Conservation (phyloP, 2,888 invertebrate genomes). For the Harpalus rubripes region DNA sequence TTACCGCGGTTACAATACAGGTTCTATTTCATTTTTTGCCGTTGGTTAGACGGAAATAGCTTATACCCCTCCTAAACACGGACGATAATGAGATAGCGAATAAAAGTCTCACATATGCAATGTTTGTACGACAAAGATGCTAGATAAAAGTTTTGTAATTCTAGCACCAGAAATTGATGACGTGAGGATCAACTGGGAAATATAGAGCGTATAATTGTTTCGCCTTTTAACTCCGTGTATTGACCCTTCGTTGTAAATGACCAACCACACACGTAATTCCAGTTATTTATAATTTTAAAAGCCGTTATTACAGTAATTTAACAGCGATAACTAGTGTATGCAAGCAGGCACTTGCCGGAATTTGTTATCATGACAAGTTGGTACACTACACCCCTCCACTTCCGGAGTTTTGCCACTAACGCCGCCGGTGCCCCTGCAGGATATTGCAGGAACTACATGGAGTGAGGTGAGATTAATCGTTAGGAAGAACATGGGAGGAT, state of each 20-base stretch:
- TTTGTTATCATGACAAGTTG: conserved; percentile 40
- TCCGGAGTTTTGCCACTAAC: conserved; percentile 21
- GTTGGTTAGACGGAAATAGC: too few species aligned
- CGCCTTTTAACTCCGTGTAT: neutral
- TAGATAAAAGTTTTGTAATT: too few species aligned
- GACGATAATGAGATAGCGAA: too few species aligned
- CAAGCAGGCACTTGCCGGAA: conserved; percentile 3
- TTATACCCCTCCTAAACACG: too few species aligned
- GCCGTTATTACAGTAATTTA: conserved; percentile 34
- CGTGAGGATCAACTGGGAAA: too few species aligned
- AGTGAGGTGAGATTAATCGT: conserved; percentile 7
- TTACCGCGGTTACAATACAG: too few species aligned
- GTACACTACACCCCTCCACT: conserved; percentile 21
- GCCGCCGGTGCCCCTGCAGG: neutral
- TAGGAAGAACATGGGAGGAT: neutral
- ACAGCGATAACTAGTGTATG: conserved; percentile 16
- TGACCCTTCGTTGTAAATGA: conserved; percentile 4
- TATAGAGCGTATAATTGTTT: too few species aligned
- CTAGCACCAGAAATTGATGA: too few species aligned
- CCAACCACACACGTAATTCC: neutral
- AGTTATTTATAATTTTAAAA: conserved; percentile 25
- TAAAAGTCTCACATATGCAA: too few species aligned
- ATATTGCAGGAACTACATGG: neutral
- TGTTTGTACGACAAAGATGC: too few species aligned
- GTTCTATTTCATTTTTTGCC: too few species aligned